Conservation (phyloP, 2,888 invertebrate species). For the Glomeris marginata region DNA sequence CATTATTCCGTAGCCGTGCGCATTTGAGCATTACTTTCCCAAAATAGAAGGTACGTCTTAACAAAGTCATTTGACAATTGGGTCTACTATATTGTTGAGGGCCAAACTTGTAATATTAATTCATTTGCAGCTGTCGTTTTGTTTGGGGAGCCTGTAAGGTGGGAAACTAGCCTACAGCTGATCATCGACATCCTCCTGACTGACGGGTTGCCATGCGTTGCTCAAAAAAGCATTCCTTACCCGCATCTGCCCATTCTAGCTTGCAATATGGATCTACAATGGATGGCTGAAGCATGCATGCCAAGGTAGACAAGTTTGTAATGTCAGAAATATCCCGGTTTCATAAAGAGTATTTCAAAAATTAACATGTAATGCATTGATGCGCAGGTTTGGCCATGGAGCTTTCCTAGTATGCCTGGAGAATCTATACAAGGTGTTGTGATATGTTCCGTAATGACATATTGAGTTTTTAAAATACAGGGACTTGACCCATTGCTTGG, state of each 20-base stretch:
- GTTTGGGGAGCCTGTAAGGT: conserved; percentile 47
- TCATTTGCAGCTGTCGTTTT: conserved; percentile 37
- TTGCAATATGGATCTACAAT: conserved; percentile 49
- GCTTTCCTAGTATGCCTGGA: conserved; percentile 46
- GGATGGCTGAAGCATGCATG: conserved; percentile 48
- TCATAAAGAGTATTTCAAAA: too few relatives aligned
- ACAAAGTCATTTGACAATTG: background rate
- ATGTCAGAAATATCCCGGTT: background rate
- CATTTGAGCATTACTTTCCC: conserved; percentile 38
- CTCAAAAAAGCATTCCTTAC: conserved; percentile 31
- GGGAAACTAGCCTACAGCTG: conserved; percentile 48
- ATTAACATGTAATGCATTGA: background rate
- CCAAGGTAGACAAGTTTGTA: conserved; percentile 35
- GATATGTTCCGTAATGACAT: background rate
- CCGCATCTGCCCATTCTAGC: conserved; percentile 50
- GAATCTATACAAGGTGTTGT: conserved; percentile 38
- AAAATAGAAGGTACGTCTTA: conserved; percentile 34
- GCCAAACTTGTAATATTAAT: background rate
- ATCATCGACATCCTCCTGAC: conserved; percentile 45
- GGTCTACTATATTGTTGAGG: background rate
- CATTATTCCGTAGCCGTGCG: conserved; percentile 30
- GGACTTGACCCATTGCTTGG: too few relatives aligned
- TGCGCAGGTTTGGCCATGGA: conserved; percentile 43
- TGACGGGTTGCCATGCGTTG: conserved; percentile 37
- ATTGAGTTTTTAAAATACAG: background rate